These are phyloP conservation scores for Pagrus major DNA, from an alignment of 2,113 vertebrate genomes.

Conservation along the genomic window DNA sequence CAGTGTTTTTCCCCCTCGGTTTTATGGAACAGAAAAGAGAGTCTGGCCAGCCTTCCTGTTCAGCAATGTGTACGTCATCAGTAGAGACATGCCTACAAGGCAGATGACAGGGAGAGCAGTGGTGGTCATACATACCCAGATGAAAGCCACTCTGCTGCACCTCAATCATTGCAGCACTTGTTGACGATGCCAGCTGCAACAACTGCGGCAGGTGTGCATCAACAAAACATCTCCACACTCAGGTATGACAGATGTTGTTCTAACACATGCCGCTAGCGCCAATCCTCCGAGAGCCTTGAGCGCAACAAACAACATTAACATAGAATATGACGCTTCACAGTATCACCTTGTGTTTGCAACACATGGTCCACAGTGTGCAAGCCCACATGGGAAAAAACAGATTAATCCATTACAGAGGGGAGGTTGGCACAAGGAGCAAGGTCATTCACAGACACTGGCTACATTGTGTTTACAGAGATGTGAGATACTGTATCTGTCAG, in stretches of 20 bases:
- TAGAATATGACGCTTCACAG: slow-evolving; percentile 10
- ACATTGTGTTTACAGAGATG: slow-evolving; percentile 37
- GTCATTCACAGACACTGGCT: slow-evolving; percentile 46
- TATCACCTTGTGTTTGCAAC: slow-evolving; percentile 39
- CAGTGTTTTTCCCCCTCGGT: background rate
- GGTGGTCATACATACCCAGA: background rate
- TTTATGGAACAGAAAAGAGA: background rate
- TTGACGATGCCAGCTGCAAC: slow-evolving; percentile 38
- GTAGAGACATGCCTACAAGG: slow-evolving; percentile 4
- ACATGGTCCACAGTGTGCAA: slow-evolving; percentile 21
- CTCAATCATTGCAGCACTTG: slow-evolving; percentile 29
- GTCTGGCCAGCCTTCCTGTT: slow-evolving; percentile 7
- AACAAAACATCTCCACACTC: slow-evolving; percentile 21
- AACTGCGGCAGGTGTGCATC: slow-evolving; percentile 31
- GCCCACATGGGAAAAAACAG: slow-evolving; percentile 37
- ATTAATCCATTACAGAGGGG: slow-evolving; percentile 46
- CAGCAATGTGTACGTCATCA: background rate
- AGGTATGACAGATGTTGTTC: slow-evolving; percentile 45
- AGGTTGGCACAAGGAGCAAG: slow-evolving; percentile 50
- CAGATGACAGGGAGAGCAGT: slow-evolving; percentile 27
- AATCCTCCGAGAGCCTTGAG: slow-evolving; percentile 35
- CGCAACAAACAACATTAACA: slow-evolving; percentile 33
- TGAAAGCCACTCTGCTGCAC: slow-evolving; percentile 20
- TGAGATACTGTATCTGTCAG: slow-evolving; percentile 16
- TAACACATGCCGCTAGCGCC: slow-evolving; percentile 11